Evolutionary conservation across 1,140 invertebrate genomes (phyloP).

Genomic region (Chelonus insularis): DNA sequence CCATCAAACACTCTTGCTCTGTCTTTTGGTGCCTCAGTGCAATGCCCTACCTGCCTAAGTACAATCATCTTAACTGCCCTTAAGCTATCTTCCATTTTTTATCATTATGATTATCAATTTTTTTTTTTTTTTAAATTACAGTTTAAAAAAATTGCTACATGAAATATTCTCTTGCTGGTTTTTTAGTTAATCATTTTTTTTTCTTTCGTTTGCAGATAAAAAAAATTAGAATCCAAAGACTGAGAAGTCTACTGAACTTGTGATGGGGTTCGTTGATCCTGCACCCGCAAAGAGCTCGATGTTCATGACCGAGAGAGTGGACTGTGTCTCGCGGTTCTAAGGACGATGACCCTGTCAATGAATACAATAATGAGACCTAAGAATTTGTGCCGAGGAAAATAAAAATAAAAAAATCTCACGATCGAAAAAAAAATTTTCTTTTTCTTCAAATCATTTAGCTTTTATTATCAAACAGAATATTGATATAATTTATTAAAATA

Average conservation of each 20-base stretch:
- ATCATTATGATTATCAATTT: neutral
- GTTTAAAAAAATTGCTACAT: neutral
- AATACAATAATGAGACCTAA: too few relatives aligned
- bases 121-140: neutral
- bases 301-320: constrained; percentile 23
- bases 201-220: neutral
- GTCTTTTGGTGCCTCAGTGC: constrained; percentile 40
- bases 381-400: too few relatives aligned
- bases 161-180: too few relatives aligned
- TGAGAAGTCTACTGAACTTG: constrained; percentile 6
- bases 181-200: too few relatives aligned
- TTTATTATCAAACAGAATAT: too few relatives aligned
- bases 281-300: constrained; percentile 14
- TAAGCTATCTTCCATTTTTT: constrained; percentile 25
- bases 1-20: constrained; percentile 36
- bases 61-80: constrained; percentile 54
- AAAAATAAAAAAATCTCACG: too few relatives aligned
- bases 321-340: constrained; percentile 6
- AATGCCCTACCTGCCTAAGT: constrained; percentile 59
- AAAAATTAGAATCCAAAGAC: neutral
- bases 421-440: too few relatives aligned
- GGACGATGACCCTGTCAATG: constrained; percentile 20
- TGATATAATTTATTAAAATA: too few relatives aligned
- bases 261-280: constrained; percentile 21
- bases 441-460: too few relatives aligned